Percentiles rank a stretch among this genome's conserved stretches.
These are phyloP conservation scores for Anguilla pacifica DNA, from an alignment of 2,797 vertebrate species.

Conservation along the genomic window DNA sequence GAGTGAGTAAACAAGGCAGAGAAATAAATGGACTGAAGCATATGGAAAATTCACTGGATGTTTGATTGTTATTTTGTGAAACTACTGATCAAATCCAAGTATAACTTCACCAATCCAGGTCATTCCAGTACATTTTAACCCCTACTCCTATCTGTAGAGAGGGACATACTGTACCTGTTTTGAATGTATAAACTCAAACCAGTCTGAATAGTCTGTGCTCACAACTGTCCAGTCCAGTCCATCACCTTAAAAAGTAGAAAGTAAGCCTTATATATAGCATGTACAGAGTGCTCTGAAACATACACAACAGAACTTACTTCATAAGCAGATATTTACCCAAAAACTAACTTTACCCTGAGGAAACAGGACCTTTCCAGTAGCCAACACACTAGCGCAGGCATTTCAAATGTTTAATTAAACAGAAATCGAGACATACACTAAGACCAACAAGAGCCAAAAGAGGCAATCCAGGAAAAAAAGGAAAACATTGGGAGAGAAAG, in stretches of 20 bases:
- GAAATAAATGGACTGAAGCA: too few species aligned
- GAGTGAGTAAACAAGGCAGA: too few species aligned
- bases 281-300: slow-evolving; percentile 26
- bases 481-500: not conserved
- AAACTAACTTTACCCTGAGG: not conserved
- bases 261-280: not conserved
- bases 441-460: slow-evolving; percentile 10
- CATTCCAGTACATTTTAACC: too few species aligned
- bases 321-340: slow-evolving; percentile 1
- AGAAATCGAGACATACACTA: slow-evolving; percentile 22
- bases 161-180: not conserved
- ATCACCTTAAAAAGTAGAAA: not conserved
- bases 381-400: not conserved
- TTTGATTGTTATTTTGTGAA: too few species aligned
- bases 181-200: not conserved
- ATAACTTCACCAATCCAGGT: too few species aligned
- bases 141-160: not conserved
- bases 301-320: not conserved
- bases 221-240: not conserved
- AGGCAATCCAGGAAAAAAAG: not conserved
- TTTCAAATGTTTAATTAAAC: slow-evolving; percentile 16
- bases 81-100: too few species aligned
- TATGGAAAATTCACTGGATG: too few species aligned
- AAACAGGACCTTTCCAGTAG: slow-evolving; percentile 13
- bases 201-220: not conserved